Evolutionary conservation across 92 coral and sea anemone genomes (phyloP).

Genomic region (Desmophyllum pertusum): DNA sequence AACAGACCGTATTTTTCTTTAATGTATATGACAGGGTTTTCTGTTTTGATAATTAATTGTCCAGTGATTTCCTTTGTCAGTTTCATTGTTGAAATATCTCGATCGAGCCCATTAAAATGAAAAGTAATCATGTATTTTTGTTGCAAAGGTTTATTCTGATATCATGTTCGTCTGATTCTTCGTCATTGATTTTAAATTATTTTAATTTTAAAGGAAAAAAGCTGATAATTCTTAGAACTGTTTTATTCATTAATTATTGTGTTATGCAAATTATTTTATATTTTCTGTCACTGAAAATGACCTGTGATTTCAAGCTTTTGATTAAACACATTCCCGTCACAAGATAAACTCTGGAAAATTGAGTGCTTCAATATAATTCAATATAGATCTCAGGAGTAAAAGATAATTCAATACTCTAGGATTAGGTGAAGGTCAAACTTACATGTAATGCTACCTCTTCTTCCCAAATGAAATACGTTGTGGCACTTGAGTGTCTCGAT

Average conservation of each 20-base stretch:
- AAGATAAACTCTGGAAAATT: neutral
- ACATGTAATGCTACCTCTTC: neutral
- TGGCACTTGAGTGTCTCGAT: neutral
- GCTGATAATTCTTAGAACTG: neutral
- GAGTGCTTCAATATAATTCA: neutral
- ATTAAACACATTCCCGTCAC: neutral
- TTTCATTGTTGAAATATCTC: slow-evolving; percentile 8
- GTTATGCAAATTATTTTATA: neutral
- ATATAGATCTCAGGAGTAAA: neutral
- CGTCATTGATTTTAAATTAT: neutral
- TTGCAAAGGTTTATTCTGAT: neutral
- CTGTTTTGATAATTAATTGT: slow-evolving; percentile 9
- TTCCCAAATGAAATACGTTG: neutral
- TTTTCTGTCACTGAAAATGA: neutral
- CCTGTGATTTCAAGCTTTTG: neutral
- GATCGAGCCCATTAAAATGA: neutral
- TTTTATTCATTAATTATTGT: neutral
- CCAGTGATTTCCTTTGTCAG: neutral
- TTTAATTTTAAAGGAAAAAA: neutral
- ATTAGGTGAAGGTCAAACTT: neutral
- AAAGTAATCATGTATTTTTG: neutral
- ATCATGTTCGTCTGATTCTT: neutral
- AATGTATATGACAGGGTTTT: neutral
- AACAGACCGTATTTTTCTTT: neutral
- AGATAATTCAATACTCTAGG: neutral